phyloP scores from a whole-genome alignment of 2,888 invertebrate species.

The Ceratothoa steindachneri region DNA sequence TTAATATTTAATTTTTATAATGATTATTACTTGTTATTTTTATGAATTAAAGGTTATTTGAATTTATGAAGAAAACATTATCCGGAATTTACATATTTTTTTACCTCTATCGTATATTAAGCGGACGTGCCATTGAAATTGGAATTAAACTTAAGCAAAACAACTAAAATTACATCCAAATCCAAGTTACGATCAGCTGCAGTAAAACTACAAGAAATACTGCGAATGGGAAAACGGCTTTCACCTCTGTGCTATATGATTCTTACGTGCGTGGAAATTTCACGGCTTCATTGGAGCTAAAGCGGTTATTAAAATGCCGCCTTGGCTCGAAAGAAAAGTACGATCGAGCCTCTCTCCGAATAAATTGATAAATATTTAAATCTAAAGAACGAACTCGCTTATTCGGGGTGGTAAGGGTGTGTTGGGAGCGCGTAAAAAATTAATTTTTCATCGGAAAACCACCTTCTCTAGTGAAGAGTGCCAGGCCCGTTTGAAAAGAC shows the following conservation, averaged over 20 bases:
- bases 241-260: not conserved
- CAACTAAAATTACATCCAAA: not conserved
- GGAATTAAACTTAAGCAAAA: not conserved
- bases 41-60: too few relatives aligned
- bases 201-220: not conserved
- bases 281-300: slow-evolving; percentile 10
- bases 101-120: too few relatives aligned
- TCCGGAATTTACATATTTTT: too few relatives aligned
- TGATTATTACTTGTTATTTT: too few relatives aligned
- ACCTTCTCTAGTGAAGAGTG: too few relatives aligned
- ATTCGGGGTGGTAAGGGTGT: too few relatives aligned
- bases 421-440: too few relatives aligned
- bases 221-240: not conserved
- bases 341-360: not conserved
- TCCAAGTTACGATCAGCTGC: not conserved
- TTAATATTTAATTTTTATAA: too few relatives aligned
- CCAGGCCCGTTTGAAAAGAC: too few relatives aligned
- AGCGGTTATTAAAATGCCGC: slow-evolving; percentile 13
- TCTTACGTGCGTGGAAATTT: slow-evolving; percentile 1
- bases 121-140: too few relatives aligned
- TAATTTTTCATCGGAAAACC: too few relatives aligned
- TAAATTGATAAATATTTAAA: slow-evolving; percentile 15
- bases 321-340: not conserved
- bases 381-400: not conserved
- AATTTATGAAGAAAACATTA: too few relatives aligned